These are phyloP conservation scores for Cephalopholis sonnerati DNA, from an alignment of 2,113 vertebrate species.

Conservation along the genomic window DNA sequence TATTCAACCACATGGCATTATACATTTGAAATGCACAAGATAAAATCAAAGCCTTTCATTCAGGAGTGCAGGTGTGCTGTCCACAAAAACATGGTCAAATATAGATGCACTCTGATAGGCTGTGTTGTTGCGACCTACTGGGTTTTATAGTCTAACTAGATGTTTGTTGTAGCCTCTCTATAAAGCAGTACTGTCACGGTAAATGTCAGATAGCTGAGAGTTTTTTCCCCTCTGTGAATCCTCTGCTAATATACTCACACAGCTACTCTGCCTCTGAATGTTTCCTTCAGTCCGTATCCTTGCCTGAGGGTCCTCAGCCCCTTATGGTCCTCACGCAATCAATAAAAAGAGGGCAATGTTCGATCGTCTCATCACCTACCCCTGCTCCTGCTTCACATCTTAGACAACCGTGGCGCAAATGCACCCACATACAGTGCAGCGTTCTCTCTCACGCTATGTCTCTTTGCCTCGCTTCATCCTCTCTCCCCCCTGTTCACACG, in stretches of 20 bases:
- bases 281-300: slow-evolving; percentile 35
- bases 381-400: slow-evolving; percentile 37
- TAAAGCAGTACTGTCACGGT: slow-evolving; percentile 44
- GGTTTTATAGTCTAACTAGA: slow-evolving; percentile 1
- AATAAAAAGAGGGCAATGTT: slow-evolving; percentile 58
- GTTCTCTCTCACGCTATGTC: not conserved
- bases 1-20: not conserved
- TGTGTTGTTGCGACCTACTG: slow-evolving; percentile 4
- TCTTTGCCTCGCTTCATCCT: not conserved
- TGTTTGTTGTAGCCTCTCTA: slow-evolving; percentile 32
- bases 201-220: slow-evolving; percentile 60
- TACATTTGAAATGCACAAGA: not conserved
- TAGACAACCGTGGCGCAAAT: slow-evolving; percentile 23
- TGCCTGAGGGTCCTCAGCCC: slow-evolving; percentile 53
- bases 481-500: not conserved
- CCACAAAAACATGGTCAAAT: not conserved
- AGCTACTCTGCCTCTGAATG: slow-evolving; percentile 50
- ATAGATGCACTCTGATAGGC: not conserved
- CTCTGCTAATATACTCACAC: slow-evolving; percentile 56
- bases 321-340: slow-evolving; percentile 39
- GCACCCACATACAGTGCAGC: not conserved
- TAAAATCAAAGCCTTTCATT: not conserved
- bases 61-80: not conserved
- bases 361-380: slow-evolving; percentile 30
- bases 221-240: slow-evolving; percentile 18